Evolutionary conservation across 2,797 vertebrate genomes (phyloP), one percentile per base, ranked within the genome.

Genomic region (Holocentrus rufus): DNA sequence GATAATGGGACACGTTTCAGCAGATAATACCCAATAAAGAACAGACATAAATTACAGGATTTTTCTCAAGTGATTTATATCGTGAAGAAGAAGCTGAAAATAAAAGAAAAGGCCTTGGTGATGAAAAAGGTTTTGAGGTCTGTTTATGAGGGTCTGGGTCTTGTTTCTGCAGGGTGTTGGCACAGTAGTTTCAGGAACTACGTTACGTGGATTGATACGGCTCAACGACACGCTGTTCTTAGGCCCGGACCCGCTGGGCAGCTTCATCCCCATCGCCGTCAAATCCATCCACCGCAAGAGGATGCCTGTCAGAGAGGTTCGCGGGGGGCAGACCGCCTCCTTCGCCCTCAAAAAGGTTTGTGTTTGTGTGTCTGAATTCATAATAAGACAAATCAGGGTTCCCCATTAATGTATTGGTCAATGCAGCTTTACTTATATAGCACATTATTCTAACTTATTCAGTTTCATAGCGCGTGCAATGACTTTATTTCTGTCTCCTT

Each of bases 201-300:
- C 95, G 5, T 86, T 96, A 83, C 92, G 95, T 62, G 95, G 95
- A 59, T 89, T 96, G 2, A 96, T 96, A 85, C 94, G 94, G 56
- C 88, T 96, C 49, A 96, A 96, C 42, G 95, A 96, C 82, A 95
- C 93, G 0, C 85, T 96, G 83, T 91, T 96, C 25, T 90, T 96
- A 52, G 95, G 95, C 42, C 95, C 95, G 0, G 95, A 96, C 65
- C 95, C 95, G 2, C 85, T 96, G 69, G 95, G 95, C 47, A 94
- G 92, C 86, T 96, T 96, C 90, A 90, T 95, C 54, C 90, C 95
- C 71, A 95, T 96, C 22, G 92, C 94, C 3, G 95, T 96, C 65
- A 96, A 96, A 72, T 96, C 95, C 20, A 96, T 96, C 85, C 95
- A 96, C 82, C 94, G 95, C 69, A 96, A 96, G 81, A 94, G 95